phyloP scores from a whole-genome alignment of 2,797 vertebrate species.

The Urosaurus nigricauda region DNA sequence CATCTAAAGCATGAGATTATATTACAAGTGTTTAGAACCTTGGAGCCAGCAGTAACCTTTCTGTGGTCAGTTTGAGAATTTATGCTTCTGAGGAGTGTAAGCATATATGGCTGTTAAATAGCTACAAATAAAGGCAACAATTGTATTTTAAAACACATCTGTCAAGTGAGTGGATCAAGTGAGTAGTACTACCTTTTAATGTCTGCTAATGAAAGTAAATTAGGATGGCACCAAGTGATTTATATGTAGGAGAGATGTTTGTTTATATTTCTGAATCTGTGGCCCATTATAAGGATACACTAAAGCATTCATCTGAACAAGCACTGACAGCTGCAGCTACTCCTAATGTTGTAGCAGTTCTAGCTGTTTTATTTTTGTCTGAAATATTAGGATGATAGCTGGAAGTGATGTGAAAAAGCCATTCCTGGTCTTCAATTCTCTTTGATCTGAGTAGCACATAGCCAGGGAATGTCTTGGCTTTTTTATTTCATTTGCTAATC shows the following conservation, averaged over 20 bases:
- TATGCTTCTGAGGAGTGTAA: constrained; percentile 25
- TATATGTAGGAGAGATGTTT: constrained; percentile 7
- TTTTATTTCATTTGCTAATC: too few relatives aligned
- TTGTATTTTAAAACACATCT: constrained; percentile 22
- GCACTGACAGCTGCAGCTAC: constrained; percentile 36
- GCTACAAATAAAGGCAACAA: neutral
- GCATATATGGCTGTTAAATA: neutral
- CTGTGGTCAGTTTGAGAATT: constrained; percentile 16
- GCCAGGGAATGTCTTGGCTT: neutral
- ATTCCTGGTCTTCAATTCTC: constrained; percentile 7
- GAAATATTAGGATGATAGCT: constrained; percentile 3
- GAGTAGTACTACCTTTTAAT: constrained; percentile 15
- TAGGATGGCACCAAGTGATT: constrained; percentile 19
- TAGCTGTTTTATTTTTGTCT: constrained; percentile 40
- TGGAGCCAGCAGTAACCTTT: constrained; percentile 30
- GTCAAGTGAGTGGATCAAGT: neutral
- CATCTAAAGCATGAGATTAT: constrained; percentile 28
- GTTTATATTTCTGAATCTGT: constrained; percentile 28
- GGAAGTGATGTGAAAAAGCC: constrained; percentile 5
- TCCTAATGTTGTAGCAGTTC: constrained; percentile 14
- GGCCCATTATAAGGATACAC: constrained; percentile 8
- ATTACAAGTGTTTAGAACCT: constrained; percentile 19
- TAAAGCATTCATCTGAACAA: constrained; percentile 31
- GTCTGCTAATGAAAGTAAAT: constrained; percentile 25
- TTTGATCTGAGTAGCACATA: neutral